phyloP scores from a whole-genome alignment of 2,888 invertebrate genomes.

The Apotomis capreana region DNA sequence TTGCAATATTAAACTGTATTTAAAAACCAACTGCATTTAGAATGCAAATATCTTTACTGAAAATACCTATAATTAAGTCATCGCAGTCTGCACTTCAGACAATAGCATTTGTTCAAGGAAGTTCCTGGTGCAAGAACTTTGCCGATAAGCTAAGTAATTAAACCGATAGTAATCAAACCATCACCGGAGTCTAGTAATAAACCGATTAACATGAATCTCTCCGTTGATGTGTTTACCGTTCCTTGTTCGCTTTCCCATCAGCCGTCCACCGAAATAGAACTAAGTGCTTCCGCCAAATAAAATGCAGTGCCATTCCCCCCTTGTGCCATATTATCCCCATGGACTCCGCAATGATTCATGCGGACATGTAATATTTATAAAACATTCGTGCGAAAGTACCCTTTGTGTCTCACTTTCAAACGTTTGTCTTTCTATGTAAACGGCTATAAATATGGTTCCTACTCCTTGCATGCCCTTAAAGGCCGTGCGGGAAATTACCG shows the following conservation, averaged over 20 bases:
- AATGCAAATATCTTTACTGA: too few species aligned
- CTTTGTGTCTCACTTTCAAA: slow-evolving; percentile 18
- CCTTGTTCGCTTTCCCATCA: slow-evolving; percentile 55
- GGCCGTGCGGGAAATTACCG: neutral
- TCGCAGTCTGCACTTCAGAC: neutral
- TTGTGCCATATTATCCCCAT: slow-evolving; percentile 47
- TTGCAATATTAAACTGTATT: too few species aligned
- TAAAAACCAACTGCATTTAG: too few species aligned
- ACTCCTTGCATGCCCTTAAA: slow-evolving; percentile 2
- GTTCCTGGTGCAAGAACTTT: slow-evolving; percentile 1
- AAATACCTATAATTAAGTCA: too few species aligned
- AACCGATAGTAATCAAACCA: slow-evolving; percentile 32
- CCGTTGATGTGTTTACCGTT: slow-evolving; percentile 62
- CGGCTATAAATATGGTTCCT: slow-evolving; percentile 1
- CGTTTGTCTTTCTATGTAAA: slow-evolving; percentile 3
- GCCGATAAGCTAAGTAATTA: slow-evolving; percentile 26
- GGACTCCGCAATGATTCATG: slow-evolving; percentile 47
- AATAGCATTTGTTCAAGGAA: neutral
- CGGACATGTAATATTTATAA: slow-evolving; percentile 31
- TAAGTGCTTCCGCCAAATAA: slow-evolving; percentile 70
- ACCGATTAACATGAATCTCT: slow-evolving; percentile 48
- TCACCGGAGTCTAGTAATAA: slow-evolving; percentile 43
- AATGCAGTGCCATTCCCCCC: slow-evolving; percentile 54
- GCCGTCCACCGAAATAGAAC: slow-evolving; percentile 67
- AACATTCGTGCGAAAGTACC: slow-evolving; percentile 15